These are phyloP conservation scores for Parasteatoda tepidariorum DNA, from an alignment of 1,140 invertebrate species.

Conservation along the genomic window DNA sequence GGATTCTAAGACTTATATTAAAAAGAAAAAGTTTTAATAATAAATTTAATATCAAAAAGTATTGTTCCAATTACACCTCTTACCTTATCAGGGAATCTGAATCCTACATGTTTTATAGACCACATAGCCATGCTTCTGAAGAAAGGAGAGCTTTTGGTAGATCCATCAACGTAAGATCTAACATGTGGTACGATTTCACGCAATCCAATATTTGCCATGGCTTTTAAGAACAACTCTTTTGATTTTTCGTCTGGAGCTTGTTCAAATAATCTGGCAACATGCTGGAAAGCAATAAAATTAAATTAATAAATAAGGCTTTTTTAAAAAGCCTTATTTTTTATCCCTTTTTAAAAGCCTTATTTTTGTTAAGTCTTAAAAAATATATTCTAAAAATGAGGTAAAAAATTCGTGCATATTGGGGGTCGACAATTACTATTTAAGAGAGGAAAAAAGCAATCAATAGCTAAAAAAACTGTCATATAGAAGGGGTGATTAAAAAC, in stretches of 20 bases:
- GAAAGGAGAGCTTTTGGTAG: background rate
- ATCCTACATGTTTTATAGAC: conserved; percentile 17
- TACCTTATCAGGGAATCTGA: conserved; percentile 50
- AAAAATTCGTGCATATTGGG: too few relatives aligned
- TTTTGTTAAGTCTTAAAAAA: background rate
- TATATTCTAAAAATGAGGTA: too few relatives aligned
- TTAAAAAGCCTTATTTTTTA: background rate
- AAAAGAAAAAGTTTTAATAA: background rate
- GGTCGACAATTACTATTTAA: too few relatives aligned
- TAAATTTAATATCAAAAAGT: background rate
- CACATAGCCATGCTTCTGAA: conserved; percentile 38
- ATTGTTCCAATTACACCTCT: background rate
- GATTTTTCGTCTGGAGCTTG: conserved; percentile 21
- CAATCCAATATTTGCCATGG: conserved; percentile 45
- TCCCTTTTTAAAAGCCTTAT: background rate
- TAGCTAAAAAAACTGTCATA: too few relatives aligned
- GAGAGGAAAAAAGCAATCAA: too few relatives aligned
- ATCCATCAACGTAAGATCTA: conserved; percentile 35
- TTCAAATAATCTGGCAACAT: conserved; percentile 27
- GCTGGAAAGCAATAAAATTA: conserved; percentile 19
- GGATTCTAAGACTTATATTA: background rate
- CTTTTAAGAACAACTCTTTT: conserved; percentile 24
- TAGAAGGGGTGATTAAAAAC: too few relatives aligned
- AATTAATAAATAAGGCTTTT: too few relatives aligned
- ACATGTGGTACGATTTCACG: conserved; percentile 33